A percentile compares a stretch with the other conserved stretches of the same genome.
These are phyloP conservation scores for Stegana nigrithorax DNA, from an alignment of 2,888 invertebrate species.

Conservation along the genomic window DNA sequence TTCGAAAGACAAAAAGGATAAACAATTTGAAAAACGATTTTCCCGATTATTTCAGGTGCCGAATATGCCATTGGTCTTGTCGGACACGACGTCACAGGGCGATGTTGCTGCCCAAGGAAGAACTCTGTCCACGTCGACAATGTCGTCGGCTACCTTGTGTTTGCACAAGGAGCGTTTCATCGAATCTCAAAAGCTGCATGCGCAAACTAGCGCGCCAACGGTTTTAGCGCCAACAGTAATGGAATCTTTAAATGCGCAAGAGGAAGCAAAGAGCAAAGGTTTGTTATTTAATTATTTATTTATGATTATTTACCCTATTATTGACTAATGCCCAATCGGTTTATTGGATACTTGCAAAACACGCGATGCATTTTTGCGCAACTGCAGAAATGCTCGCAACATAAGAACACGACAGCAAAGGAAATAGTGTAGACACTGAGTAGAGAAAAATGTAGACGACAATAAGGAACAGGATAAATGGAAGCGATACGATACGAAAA, in stretches of 20 bases:
- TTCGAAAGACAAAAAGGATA: too few species aligned
- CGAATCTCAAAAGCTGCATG: slow-evolving; percentile 57
- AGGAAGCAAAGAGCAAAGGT: background rate
- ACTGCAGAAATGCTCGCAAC: slow-evolving; percentile 27
- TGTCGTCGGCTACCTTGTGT: slow-evolving; percentile 43
- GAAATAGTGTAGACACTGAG: background rate
- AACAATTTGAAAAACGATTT: too few species aligned
- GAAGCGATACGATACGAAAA: too few species aligned
- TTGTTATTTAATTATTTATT: too few species aligned
- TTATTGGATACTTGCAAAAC: background rate
- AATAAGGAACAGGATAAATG: too few species aligned
- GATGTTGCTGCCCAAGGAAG: slow-evolving; percentile 17
- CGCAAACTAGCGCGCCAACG: slow-evolving; percentile 35
- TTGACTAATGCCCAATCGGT: too few species aligned
- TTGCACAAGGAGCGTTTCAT: slow-evolving; percentile 64
- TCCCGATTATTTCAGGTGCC: slow-evolving; percentile 69
- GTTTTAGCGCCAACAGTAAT: slow-evolving; percentile 28
- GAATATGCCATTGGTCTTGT: slow-evolving; percentile 63
- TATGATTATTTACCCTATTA: too few species aligned
- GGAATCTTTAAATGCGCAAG: background rate
- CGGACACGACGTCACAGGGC: slow-evolving; percentile 17
- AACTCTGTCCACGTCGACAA: too few species aligned
- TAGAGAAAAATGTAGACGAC: too few species aligned
- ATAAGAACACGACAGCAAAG: background rate
- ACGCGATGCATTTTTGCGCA: slow-evolving; percentile 38